Base-by-base conservation (phyloP, 2,888 invertebrate genomes). In the Coenonympha glycerion region DNA sequence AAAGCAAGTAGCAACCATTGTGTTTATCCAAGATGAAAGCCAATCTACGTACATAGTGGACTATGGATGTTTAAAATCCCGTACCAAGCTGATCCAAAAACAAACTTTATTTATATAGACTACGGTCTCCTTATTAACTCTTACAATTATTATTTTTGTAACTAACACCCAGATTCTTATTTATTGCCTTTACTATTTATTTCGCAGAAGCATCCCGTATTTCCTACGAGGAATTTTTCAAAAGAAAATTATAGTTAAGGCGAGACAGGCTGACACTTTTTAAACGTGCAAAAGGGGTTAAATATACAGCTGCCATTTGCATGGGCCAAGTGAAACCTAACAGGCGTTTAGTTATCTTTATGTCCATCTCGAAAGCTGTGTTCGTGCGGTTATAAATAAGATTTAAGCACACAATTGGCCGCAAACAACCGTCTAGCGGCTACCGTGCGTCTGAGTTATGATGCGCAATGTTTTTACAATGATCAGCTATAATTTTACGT, bases 401-500 rank as follows among this genome's bases (percentile, higher is more conserved):
- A 24, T 33, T 45, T 45, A 34, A 45, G 45, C 16, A 34, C 45
- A 45, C 45, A 45, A 45, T 34, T n/a, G 24, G 13, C 24, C 15
- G 6, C 34, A 45, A 45, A 45, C 15, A 24, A 21, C 34, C 34
- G 36, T 46, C 36, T 36, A 46, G 36, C 41, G 28, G 28, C 46
- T 46, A 46, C 46, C 36, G 46, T 44, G 21, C 49, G 36, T 13
- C 49, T 46, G 46, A 47, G 41, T 42, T 47, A 46, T 47, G 46
- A 46, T 13, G 46, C 36, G 36, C 46, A 18, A 31, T 26, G 41
- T 53, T 47, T 37, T 47, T 49, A 33, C 34, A 41, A 37, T 19
- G 46, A 42, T 44, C 46, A 16, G 15, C 37, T 21, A 42, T 53
- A 53, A 49, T 47, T 49, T 47, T 24, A 39, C 33, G 40, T 53